Conservation (phyloP, 2,888 invertebrate genomes). For the Amphimallon solstitiale region DNA sequence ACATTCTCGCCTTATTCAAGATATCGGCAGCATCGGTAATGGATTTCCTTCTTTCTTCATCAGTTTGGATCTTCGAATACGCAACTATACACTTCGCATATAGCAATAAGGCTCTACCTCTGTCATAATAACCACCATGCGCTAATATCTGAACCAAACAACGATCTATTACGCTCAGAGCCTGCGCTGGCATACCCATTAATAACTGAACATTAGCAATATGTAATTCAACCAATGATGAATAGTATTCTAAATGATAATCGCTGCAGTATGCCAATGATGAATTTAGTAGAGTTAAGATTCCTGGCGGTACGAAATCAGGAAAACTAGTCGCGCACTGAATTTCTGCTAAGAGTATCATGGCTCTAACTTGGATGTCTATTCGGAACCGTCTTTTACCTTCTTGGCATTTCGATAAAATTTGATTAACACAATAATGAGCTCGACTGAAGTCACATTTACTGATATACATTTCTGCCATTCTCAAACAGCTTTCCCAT, state of each 20-base stretch:
- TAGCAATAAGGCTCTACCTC: slow-evolving; percentile 78
- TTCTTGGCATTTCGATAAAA: slow-evolving; percentile 67
- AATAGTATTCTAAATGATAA: slow-evolving; percentile 81
- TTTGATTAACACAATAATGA: slow-evolving; percentile 63
- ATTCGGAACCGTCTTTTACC: slow-evolving; percentile 67
- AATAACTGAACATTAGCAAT: slow-evolving; percentile 81
- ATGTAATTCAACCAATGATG: slow-evolving; percentile 79
- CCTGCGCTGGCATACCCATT: slow-evolving; percentile 81
- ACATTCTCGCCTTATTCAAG: slow-evolving; percentile 73
- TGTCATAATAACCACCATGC: slow-evolving; percentile 84
- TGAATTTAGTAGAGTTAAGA: slow-evolving; percentile 71
- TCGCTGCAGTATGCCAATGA: slow-evolving; percentile 79
- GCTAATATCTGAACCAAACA: slow-evolving; percentile 75
- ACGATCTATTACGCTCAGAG: slow-evolving; percentile 72
- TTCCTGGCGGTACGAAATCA: slow-evolving; percentile 67
- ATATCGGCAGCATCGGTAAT: slow-evolving; percentile 70
- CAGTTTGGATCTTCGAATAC: slow-evolving; percentile 64
- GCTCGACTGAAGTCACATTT: slow-evolving; percentile 65
- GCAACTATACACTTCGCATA: slow-evolving; percentile 84
- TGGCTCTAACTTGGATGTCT: slow-evolving; percentile 71
- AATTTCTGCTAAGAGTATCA: slow-evolving; percentile 76
- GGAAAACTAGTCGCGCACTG: slow-evolving; percentile 66
- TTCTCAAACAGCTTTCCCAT: slow-evolving; percentile 72
- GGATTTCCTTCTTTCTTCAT: slow-evolving; percentile 65
- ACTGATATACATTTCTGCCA: slow-evolving; percentile 68